Evolutionary conservation across 2,888 invertebrate genomes (phyloP).

Genomic region (Branchipolynoe longqiensis): DNA sequence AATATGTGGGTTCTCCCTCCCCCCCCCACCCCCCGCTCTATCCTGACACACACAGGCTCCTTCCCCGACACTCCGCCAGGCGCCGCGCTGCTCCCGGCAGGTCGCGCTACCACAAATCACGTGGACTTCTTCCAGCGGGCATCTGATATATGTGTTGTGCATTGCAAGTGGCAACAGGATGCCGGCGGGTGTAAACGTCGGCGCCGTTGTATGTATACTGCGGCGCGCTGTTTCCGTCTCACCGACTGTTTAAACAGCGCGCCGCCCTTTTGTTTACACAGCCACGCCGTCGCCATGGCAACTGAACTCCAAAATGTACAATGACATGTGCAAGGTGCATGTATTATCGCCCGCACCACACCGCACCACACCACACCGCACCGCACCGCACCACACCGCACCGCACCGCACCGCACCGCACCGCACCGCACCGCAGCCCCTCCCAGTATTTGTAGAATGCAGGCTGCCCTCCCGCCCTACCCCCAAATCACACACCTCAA

Average conservation of each 20-base stretch:
- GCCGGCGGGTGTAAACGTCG: slow-evolving; percentile 13
- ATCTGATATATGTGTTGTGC: slow-evolving; percentile 51
- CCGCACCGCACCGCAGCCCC: no score
- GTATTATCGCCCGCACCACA: slow-evolving; percentile 36
- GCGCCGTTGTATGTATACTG: slow-evolving; percentile 26
- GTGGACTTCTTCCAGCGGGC: background rate
- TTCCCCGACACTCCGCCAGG: no score
- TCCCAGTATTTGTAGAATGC: no score
- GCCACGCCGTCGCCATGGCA: slow-evolving; percentile 46
- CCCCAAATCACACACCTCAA: no score
- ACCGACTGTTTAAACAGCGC: slow-evolving; percentile 40
- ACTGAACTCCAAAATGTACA: slow-evolving; percentile 50
- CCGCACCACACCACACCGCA: background rate
- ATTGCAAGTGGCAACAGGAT: slow-evolving; percentile 35
- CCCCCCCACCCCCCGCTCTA: no score
- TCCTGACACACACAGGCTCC: no score
- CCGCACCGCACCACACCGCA: no score
- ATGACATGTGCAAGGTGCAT: slow-evolving; percentile 53
- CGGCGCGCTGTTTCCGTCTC: slow-evolving; percentile 12
- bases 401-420: no score
- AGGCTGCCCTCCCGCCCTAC: background rate
- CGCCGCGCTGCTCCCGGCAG: no score
- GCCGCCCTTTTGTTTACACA: slow-evolving; percentile 36
- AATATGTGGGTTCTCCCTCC: no score
- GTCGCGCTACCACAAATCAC: background rate